A percentile compares a stretch with the other conserved stretches of the same genome.
Evolutionary conservation across 2,888 invertebrate species (phyloP).

Genomic region (Caenorhabditis becei): DNA sequence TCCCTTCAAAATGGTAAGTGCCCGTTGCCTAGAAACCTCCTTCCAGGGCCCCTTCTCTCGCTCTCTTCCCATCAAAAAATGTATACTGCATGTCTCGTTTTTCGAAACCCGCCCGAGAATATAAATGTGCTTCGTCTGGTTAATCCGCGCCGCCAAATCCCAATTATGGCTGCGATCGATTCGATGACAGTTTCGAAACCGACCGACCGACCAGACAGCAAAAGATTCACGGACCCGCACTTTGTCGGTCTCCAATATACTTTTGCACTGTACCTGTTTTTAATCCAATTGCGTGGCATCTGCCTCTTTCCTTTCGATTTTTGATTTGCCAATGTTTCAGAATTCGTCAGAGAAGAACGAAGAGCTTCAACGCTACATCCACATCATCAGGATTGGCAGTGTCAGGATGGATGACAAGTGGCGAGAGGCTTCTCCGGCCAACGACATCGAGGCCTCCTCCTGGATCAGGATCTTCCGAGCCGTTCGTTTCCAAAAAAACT

Average conservation of each 20-base stretch:
- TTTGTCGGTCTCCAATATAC: slow-evolving; percentile 9
- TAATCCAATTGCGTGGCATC: slow-evolving; percentile 43
- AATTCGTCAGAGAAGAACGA: slow-evolving; percentile 14
- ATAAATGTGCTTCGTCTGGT: slow-evolving; percentile 40
- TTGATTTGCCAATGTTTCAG: slow-evolving; percentile 48
- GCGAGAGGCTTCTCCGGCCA: slow-evolving; percentile 53
- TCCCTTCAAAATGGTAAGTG: slow-evolving; percentile 39
- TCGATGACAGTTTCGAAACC: slow-evolving; percentile 27
- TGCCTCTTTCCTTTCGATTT: slow-evolving; percentile 7
- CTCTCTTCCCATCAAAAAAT: slow-evolving; percentile 31
- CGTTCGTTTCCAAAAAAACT: slow-evolving; percentile 55
- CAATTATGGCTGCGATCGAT: slow-evolving; percentile 41
- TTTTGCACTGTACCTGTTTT: slow-evolving; percentile 51
- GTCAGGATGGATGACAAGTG: slow-evolving; percentile 61
- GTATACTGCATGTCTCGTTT: slow-evolving; percentile 35
- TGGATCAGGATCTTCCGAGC: slow-evolving; percentile 73
- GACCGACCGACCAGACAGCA: slow-evolving; percentile 19
- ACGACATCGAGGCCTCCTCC: slow-evolving; percentile 60
- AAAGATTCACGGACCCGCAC: slow-evolving; percentile 12
- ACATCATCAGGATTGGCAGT: slow-evolving; percentile 56
- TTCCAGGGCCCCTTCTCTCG: neutral
- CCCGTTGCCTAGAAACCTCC: slow-evolving; percentile 36
- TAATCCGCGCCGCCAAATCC: slow-evolving; percentile 32
- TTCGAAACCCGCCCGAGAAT: slow-evolving; percentile 33
- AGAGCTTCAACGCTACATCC: slow-evolving; percentile 48